phyloP scores from a whole-genome alignment of 2,113 vertebrate species.

The Odobenus rosmarus region DNA sequence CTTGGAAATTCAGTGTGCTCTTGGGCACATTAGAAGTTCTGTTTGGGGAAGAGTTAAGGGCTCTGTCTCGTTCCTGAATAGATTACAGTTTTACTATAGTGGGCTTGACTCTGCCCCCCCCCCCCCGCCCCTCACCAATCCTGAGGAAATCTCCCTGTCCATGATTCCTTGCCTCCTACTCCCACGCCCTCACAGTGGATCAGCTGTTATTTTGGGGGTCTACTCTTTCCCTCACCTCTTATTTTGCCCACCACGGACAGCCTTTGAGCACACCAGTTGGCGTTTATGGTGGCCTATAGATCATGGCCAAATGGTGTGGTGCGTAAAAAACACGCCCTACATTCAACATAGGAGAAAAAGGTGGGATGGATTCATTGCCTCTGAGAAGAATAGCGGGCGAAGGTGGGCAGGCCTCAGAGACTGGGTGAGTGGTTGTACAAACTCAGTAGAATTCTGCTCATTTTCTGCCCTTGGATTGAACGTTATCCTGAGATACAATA shows the following conservation, averaged over 20 bases:
- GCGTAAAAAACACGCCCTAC: background rate
- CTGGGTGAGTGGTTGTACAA: background rate
- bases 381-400: background rate
- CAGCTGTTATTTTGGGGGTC: background rate
- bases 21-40: background rate
- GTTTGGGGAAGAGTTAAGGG: background rate
- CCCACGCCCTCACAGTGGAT: background rate
- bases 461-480: background rate
- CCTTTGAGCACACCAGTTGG: constrained; percentile 2
- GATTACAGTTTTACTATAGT: background rate
- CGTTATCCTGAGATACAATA: background rate
- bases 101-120: background rate
- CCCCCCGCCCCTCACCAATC: background rate
- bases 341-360: background rate
- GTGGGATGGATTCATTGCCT: background rate
- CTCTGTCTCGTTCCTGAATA: background rate
- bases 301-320: constrained; percentile 49
- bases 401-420: background rate
- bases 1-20: background rate
- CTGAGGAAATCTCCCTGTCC: background rate
- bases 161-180: background rate
- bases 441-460: background rate
- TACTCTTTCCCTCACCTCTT: background rate
- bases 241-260: background rate
- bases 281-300: constrained; percentile 44